A percentile compares a stretch with the other conserved stretches of the same genome.
Conservation (phyloP, 2,113 vertebrate species). For the Oreotrochilus melanogaster region DNA sequence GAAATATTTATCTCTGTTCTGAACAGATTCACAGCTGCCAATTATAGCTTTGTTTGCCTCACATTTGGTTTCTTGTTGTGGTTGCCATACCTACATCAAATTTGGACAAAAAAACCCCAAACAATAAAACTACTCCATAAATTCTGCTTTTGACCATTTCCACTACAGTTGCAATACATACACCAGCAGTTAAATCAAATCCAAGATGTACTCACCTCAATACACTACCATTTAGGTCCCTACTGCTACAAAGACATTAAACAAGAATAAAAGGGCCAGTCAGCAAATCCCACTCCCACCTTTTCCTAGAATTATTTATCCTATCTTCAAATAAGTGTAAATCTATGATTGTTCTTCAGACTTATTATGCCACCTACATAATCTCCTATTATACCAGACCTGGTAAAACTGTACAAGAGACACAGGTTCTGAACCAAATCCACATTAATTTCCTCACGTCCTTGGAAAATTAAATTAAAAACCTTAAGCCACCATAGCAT, state of each 20-base stretch:
- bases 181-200: not conserved
- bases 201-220: not conserved
- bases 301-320: not conserved
- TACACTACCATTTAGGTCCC: not conserved
- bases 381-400: not conserved
- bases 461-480: not conserved
- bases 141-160: not conserved
- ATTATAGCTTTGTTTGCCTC: not conserved
- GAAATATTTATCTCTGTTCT: not conserved
- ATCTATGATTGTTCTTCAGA: not conserved
- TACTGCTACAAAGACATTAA: not conserved
- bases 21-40: conserved; percentile 9
- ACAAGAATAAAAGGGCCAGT: not conserved
- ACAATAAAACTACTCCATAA: not conserved
- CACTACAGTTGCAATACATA: not conserved
- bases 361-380: not conserved
- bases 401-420: not conserved
- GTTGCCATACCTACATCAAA: not conserved
- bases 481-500: not conserved
- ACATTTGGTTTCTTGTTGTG: not conserved
- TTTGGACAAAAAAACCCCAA: not conserved
- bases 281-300: not conserved
- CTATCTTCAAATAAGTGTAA: not conserved
- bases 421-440: not conserved
- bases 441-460: not conserved